A percentile compares a stretch with the other conserved stretches of the same genome.
These are phyloP conservation scores for Sisyra nigra DNA, from an alignment of 2,888 invertebrate species.

Conservation along the genomic window DNA sequence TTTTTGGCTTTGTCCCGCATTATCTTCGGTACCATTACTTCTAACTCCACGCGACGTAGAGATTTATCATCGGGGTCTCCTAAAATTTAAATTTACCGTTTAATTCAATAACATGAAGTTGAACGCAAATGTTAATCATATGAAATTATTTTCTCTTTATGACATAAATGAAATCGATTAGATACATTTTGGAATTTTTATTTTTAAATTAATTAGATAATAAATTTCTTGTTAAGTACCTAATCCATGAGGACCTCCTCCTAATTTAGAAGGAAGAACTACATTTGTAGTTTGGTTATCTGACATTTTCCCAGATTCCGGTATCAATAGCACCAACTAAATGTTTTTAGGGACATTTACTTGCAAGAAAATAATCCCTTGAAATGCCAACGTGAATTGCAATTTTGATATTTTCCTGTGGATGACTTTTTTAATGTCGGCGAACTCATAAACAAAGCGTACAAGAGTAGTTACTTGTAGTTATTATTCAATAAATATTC, in stretches of 20 bases:
- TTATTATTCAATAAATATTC: not conserved
- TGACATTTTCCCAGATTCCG: no score
- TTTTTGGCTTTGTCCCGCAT: constrained; percentile 67
- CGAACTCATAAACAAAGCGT: not conserved
- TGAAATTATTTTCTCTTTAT: not conserved
- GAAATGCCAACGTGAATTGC: no score
- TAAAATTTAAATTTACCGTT: constrained; percentile 22
- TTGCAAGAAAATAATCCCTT: no score
- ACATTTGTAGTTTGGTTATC: no score
- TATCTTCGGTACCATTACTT: constrained; percentile 77
- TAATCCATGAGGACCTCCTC: constrained; percentile 37
- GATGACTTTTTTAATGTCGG: no score
- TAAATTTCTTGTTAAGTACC: constrained; percentile 24
- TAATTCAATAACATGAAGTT: not conserved
- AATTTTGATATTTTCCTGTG: no score
- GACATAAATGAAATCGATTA: not conserved
- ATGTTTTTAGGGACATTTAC: no score
- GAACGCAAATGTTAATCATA: not conserved
- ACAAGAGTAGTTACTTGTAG: not conserved
- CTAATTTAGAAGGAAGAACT: constrained; percentile 28
- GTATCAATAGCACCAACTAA: no score
- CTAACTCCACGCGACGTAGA: constrained; percentile 76
- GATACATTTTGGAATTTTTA: not conserved
- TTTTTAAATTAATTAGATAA: no score
- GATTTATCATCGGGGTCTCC: constrained; percentile 72